These are phyloP conservation scores for Hoplostethus atlanticus DNA, from an alignment of 2,797 vertebrate species.

Conservation along the genomic window DNA sequence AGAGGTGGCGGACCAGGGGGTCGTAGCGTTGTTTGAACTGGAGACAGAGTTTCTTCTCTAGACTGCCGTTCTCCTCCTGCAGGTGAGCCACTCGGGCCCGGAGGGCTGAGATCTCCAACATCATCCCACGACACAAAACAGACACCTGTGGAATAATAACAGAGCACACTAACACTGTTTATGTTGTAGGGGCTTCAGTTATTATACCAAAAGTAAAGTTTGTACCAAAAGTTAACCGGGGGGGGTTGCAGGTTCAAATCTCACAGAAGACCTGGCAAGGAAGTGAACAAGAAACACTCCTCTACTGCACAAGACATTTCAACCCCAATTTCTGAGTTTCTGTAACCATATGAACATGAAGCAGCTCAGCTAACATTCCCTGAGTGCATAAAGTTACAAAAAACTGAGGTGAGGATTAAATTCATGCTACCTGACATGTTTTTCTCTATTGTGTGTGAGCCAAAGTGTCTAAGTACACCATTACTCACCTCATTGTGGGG, in stretches of 20 bases:
- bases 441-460: background rate
- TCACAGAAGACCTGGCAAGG: too few relatives aligned
- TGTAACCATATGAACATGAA: background rate
- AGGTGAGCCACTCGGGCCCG: constrained; percentile 72
- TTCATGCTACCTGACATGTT: background rate
- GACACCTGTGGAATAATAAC: constrained; percentile 63
- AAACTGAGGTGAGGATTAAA: background rate
- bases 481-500: constrained; percentile 60
- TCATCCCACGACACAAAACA: constrained; percentile 76
- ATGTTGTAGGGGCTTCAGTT: background rate
- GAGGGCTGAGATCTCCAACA: constrained; percentile 83
- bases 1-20: constrained; percentile 78
- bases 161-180: background rate
- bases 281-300: too few relatives aligned
- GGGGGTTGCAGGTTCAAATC: too few relatives aligned
- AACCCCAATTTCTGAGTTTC: too few relatives aligned
- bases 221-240: too few relatives aligned
- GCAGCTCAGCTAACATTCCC: background rate
- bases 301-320: background rate
- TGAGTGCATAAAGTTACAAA: background rate
- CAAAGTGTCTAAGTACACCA: too few relatives aligned
- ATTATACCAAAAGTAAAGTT: background rate
- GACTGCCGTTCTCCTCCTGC: constrained; percentile 76
- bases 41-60: constrained; percentile 76
- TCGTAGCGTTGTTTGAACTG: constrained; percentile 79